Evolutionary conservation across 2,113 vertebrate genomes (phyloP).

Genomic region (Carassius auratus): DNA sequence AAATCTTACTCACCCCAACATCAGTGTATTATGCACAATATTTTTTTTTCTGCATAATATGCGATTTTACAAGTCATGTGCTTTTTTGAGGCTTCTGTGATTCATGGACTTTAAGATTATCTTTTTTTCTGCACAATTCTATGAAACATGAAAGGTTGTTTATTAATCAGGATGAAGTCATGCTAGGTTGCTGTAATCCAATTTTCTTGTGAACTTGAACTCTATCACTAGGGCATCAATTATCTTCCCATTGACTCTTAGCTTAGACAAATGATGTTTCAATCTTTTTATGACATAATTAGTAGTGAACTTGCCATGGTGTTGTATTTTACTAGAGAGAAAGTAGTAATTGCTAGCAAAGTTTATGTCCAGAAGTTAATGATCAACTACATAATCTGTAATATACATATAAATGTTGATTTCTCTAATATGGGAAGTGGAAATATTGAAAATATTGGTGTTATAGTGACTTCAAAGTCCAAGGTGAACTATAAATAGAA

Average conservation of each 20-base stretch:
- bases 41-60: neutral
- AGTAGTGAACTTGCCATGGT: neutral
- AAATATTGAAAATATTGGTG: neutral
- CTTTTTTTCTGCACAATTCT: neutral
- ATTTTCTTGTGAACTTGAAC: neutral
- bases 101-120: neutral
- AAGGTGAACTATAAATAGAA: neutral
- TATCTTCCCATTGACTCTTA: neutral
- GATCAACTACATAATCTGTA: neutral
- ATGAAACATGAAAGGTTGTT: neutral
- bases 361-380: neutral
- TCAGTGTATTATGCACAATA: too few species aligned
- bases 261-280: neutral
- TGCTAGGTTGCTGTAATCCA: neutral
- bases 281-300: neutral
- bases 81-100: neutral
- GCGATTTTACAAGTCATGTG: neutral
- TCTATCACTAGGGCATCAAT: neutral
- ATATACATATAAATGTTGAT: neutral
- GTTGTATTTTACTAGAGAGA: neutral
- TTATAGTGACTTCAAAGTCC: neutral
- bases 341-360: neutral
- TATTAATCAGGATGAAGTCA: neutral
- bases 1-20: too few species aligned
- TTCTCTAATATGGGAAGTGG: neutral